These are phyloP conservation scores for Cirrhinus mrigala DNA, from an alignment of 2,797 vertebrate species.

Conservation along the genomic window DNA sequence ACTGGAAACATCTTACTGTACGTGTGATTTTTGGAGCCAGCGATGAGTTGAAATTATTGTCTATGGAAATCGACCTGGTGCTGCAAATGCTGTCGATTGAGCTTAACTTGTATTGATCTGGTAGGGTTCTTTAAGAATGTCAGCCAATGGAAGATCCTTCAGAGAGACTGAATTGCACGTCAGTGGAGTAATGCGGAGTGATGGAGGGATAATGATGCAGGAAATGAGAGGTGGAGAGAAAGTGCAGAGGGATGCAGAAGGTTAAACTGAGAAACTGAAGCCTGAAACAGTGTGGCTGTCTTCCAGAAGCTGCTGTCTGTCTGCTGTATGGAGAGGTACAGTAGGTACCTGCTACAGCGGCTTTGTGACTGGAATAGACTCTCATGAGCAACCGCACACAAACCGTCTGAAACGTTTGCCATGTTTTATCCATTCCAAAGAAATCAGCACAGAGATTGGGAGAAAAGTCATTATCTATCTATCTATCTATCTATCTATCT, in stretches of 20 bases:
- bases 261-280: conserved; percentile 10
- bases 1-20: background rate
- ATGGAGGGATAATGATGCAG: conserved; percentile 45
- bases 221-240: conserved; percentile 33
- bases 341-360: background rate
- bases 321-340: background rate
- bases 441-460: background rate
- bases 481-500: too few relatives aligned
- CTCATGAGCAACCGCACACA: background rate
- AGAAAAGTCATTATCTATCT: too few relatives aligned
- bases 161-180: background rate
- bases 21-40: background rate
- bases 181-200: conserved; percentile 11
- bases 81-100: background rate
- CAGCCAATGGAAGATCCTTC: conserved; percentile 13
- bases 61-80: background rate
- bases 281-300: background rate
- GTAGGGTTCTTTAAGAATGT: background rate
- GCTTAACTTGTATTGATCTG: background rate
- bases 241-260: conserved; percentile 32
- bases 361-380: background rate
- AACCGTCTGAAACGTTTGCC: background rate
- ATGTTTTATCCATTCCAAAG: too few relatives aligned
- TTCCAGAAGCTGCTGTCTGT: background rate
- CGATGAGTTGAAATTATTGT: background rate